Conservation (phyloP, 2,113 vertebrate genomes). For the Bungarus multicinctus region DNA sequence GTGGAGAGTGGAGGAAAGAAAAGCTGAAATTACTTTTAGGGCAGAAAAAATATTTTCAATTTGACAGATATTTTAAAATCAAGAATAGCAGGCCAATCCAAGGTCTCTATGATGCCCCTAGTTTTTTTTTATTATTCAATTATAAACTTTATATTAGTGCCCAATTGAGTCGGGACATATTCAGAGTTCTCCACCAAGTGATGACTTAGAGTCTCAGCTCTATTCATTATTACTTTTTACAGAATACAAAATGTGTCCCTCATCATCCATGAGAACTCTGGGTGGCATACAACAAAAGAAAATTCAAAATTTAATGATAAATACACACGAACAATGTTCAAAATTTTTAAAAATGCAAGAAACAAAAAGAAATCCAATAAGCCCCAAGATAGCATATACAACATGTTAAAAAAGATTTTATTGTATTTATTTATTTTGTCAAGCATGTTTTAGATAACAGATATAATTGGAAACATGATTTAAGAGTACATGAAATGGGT, state of each 20-base stretch:
- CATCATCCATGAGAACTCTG: not conserved
- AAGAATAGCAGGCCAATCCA: not conserved
- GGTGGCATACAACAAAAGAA: not conserved
- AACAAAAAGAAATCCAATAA: not conserved
- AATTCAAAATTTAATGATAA: not conserved
- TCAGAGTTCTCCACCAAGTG: conserved; percentile 57
- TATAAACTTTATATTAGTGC: not conserved
- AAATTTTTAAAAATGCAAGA: not conserved
- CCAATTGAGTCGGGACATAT: not conserved
- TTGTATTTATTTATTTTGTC: too few relatives aligned
- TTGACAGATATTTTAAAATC: not conserved
- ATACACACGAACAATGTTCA: not conserved
- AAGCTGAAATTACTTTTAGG: not conserved
- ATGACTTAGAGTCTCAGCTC: not conserved
- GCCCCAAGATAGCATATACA: not conserved
- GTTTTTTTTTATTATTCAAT: not conserved
- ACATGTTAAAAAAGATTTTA: not conserved
- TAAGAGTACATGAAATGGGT: too few relatives aligned
- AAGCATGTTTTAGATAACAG: too few relatives aligned
- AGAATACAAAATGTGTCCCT: not conserved
- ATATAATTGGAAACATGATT: too few relatives aligned
- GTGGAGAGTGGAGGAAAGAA: not conserved
- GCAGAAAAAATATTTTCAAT: not conserved
- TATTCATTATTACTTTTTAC: not conserved
- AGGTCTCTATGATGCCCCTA: not conserved